Evolutionary conservation across 1,140 invertebrate species (phyloP).

Genomic region (Apis laboriosa): DNA sequence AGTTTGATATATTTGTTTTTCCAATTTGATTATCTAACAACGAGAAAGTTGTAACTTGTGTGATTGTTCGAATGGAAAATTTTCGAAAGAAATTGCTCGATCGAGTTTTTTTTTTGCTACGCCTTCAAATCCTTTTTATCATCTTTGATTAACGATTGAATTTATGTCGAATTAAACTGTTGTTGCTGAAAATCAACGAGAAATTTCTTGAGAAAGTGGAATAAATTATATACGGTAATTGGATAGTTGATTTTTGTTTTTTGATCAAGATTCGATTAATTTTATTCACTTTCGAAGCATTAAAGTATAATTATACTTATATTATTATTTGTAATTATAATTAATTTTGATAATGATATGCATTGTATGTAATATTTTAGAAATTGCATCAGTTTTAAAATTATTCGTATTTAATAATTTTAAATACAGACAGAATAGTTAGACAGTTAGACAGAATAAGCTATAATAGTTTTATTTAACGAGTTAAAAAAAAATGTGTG

Average conservation of each 20-base stretch:
- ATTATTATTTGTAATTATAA: not conserved
- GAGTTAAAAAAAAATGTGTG: too few relatives aligned
- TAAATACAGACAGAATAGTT: too few relatives aligned
- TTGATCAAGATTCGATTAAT: not conserved
- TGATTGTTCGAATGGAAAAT: too few relatives aligned
- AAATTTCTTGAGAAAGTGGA: not conserved
- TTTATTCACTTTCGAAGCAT: not conserved
- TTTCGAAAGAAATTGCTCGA: not conserved
- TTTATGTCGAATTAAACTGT: not conserved
- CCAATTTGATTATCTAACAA: not conserved
- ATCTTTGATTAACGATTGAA: not conserved
- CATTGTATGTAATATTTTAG: too few relatives aligned
- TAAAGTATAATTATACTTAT: not conserved
- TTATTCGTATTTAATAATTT: too few relatives aligned
- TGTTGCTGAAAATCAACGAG: not conserved
- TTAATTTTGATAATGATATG: not conserved
- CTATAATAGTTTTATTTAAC: too few relatives aligned
- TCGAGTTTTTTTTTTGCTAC: not conserved
- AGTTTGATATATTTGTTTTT: not conserved
- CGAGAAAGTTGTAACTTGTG: not conserved
- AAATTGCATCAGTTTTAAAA: too few relatives aligned
- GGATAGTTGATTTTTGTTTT: not conserved
- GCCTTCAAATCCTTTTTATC: not conserved
- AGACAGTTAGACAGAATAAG: too few relatives aligned
- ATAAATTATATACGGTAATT: not conserved